A percentile compares a stretch with the other conserved stretches of the same genome.
phyloP scores from a whole-genome alignment of 1,140 invertebrate species.

The Cryptotermes secundus region DNA sequence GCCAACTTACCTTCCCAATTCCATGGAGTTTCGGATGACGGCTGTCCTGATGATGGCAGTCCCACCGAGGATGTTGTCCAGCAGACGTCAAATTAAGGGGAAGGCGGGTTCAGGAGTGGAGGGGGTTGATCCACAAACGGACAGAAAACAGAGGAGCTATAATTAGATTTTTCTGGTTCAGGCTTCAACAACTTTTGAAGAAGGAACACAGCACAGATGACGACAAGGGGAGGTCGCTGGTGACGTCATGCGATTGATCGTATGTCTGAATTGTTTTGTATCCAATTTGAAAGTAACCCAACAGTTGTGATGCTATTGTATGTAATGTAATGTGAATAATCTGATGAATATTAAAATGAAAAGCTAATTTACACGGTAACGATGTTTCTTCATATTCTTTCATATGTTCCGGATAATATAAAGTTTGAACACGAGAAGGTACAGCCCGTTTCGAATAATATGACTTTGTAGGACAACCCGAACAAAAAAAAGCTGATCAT shows the following conservation, averaged over 20 bases:
- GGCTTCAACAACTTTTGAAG: not conserved
- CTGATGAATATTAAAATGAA: not conserved
- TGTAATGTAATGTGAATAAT: not conserved
- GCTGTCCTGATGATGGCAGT: not conserved
- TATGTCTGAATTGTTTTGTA: not conserved
- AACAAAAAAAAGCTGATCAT: too few species aligned
- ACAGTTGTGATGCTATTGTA: not conserved
- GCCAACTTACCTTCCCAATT: not conserved
- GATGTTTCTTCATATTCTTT: not conserved
- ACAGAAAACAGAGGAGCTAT: not conserved
- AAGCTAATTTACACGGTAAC: not conserved
- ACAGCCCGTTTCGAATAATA: too few species aligned
- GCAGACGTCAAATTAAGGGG: not conserved
- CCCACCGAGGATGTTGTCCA: not conserved
- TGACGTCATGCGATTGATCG: slow-evolving; percentile 9
- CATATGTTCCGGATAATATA: not conserved
- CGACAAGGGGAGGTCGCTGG: not conserved
- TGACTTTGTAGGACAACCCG: too few species aligned
- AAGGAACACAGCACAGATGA: not conserved
- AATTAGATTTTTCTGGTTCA: slow-evolving; percentile 8
- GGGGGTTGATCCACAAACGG: not conserved
- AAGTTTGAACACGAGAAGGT: too few species aligned
- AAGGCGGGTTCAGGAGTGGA: not conserved
- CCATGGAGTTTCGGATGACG: not conserved
- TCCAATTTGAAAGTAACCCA: not conserved